Percentiles rank a stretch among this genome's conserved stretches.
These are phyloP conservation scores for Drosophila sp. DNA, from an alignment of 1,140 invertebrate genomes.

Conservation along the genomic window DNA sequence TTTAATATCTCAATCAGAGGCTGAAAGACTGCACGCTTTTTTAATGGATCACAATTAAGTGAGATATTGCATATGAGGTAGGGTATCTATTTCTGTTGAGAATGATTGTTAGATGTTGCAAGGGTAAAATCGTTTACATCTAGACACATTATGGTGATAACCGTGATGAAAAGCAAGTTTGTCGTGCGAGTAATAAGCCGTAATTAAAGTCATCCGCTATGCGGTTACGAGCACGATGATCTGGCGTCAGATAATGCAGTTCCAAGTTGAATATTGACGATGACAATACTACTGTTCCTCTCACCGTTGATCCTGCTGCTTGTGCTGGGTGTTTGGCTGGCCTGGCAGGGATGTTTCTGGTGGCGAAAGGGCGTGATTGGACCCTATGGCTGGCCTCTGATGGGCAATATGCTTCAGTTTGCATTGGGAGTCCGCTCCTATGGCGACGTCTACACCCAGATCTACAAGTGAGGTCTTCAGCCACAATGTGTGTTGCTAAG, in stretches of 20 bases:
- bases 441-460: slow-evolving; percentile 52
- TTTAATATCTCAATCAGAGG: too few relatives aligned
- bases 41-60: too few relatives aligned
- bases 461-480: slow-evolving; percentile 55
- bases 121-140: too few relatives aligned
- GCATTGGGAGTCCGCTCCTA: slow-evolving; percentile 42
- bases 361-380: slow-evolving; percentile 40
- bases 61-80: too few relatives aligned
- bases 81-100: too few relatives aligned
- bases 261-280: slow-evolving; percentile 4
- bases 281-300: neutral
- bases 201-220: neutral
- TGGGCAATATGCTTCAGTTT: slow-evolving; percentile 65
- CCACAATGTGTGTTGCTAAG: neutral
- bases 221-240: neutral
- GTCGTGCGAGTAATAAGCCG: slow-evolving; percentile 33
- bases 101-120: too few relatives aligned
- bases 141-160: too few relatives aligned
- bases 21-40: too few relatives aligned
- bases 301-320: neutral
- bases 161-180: neutral
- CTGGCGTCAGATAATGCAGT: neutral
- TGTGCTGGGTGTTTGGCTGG: neutral
- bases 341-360: slow-evolving; percentile 40
- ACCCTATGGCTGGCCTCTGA: slow-evolving; percentile 49